Conservation (phyloP, 2,888 invertebrate species). For the Arctia plantaginis region DNA sequence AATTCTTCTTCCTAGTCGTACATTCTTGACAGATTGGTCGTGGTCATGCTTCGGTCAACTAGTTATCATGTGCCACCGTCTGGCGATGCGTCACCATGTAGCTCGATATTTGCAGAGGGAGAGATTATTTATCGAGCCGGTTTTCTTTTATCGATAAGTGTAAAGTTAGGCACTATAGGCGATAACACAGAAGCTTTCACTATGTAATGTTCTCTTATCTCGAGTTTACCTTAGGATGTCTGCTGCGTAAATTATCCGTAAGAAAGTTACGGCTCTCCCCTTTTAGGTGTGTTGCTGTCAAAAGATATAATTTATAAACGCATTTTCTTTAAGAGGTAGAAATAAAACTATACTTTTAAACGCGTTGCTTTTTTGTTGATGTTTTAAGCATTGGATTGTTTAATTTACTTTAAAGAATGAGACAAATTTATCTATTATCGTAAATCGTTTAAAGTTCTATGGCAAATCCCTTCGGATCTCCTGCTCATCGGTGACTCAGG, state of each 20-base stretch:
- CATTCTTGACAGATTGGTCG: too few species aligned
- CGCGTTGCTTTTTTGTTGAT: background rate
- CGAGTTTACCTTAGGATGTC: constrained; percentile 58
- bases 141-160: constrained; percentile 17
- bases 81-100: too few species aligned
- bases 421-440: too few species aligned
- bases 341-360: background rate
- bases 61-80: too few species aligned
- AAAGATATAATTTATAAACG: background rate
- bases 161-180: constrained; percentile 40
- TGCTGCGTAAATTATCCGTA: constrained; percentile 47
- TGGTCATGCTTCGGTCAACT: too few species aligned
- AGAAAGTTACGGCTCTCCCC: background rate
- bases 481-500: too few species aligned
- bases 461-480: too few species aligned
- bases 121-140: too few species aligned
- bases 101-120: too few species aligned
- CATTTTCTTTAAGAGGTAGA: background rate
- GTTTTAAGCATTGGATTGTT: background rate
- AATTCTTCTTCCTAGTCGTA: too few species aligned
- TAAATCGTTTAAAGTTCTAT: too few species aligned
- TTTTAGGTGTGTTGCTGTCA: background rate
- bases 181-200: constrained; percentile 65
- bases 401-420: background rate
- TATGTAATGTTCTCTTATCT: constrained; percentile 74